A percentile compares a stretch with the other conserved stretches of the same genome.
These are phyloP conservation scores for Thalassophryne amazonica DNA, from an alignment of 2,797 vertebrate genomes.

Conservation along the genomic window DNA sequence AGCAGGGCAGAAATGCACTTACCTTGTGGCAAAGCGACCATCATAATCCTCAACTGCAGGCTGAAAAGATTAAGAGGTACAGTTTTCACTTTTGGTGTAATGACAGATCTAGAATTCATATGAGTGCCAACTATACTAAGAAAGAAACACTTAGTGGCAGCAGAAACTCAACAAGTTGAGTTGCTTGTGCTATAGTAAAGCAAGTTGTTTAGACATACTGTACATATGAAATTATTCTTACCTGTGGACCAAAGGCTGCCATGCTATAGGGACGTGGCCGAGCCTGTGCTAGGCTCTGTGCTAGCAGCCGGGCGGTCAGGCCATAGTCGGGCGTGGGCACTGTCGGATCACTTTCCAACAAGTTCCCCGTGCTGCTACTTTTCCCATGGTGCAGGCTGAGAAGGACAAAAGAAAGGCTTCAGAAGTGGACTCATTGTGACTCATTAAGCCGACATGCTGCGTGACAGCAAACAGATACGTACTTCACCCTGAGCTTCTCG, in stretches of 20 bases:
- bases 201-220: background rate
- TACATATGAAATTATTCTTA: slow-evolving; percentile 53
- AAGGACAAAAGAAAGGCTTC: slow-evolving; percentile 8
- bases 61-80: slow-evolving; percentile 53
- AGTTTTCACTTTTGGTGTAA: background rate
- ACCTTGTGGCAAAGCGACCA: slow-evolving; percentile 92
- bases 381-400: slow-evolving; percentile 92
- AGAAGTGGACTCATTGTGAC: slow-evolving; percentile 2
- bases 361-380: slow-evolving; percentile 97
- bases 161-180: slow-evolving; percentile 14
- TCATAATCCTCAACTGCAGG: slow-evolving; percentile 95
- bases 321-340: slow-evolving; percentile 92
- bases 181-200: no score
- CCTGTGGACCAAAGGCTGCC: slow-evolving; percentile 94
- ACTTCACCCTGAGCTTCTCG: slow-evolving; percentile 89
- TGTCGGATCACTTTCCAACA: slow-evolving; percentile 91
- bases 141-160: slow-evolving; percentile 62
- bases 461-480: slow-evolving; percentile 38
- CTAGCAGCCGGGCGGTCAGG: slow-evolving; percentile 87
- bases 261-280: slow-evolving; percentile 97
- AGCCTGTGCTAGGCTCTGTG: slow-evolving; percentile 85
- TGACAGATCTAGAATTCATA: background rate
- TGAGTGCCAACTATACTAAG: background rate
- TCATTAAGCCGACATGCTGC: background rate
- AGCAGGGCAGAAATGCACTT: slow-evolving; percentile 64